These are phyloP conservation scores for Leptopilina myrica DNA, from an alignment of 2,888 invertebrate species.

Conservation along the genomic window DNA sequence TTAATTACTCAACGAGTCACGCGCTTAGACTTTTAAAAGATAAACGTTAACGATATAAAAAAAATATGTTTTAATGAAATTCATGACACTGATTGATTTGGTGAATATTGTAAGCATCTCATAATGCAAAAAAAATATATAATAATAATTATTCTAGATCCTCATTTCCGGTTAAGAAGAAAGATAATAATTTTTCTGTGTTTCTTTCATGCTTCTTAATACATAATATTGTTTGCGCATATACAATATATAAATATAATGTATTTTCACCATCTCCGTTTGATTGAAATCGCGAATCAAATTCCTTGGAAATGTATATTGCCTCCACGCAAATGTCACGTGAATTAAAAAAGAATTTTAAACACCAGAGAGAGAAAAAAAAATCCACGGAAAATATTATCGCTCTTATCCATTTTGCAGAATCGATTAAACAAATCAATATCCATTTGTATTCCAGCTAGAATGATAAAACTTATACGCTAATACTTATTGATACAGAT, in stretches of 20 bases:
- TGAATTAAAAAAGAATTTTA: slow-evolving; percentile 43
- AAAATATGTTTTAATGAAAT: slow-evolving; percentile 32
- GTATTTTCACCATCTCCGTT: slow-evolving; percentile 44
- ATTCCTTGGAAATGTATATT: neutral
- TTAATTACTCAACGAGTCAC: slow-evolving; percentile 6
- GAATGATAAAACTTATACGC: slow-evolving; percentile 30
- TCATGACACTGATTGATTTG: slow-evolving; percentile 34
- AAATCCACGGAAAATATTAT: slow-evolving; percentile 36
- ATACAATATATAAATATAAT: slow-evolving; percentile 38
- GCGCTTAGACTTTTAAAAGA: slow-evolving; percentile 15
- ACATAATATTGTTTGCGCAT: neutral
- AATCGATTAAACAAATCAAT: slow-evolving; percentile 50
- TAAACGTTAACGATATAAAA: slow-evolving; percentile 24
- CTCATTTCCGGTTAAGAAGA: slow-evolving; percentile 3
- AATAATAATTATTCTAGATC: slow-evolving; percentile 18
- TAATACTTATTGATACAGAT: slow-evolving; percentile 39
- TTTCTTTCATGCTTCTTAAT: slow-evolving; percentile 21
- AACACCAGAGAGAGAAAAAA: slow-evolving; percentile 12
- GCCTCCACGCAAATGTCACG: slow-evolving; percentile 28
- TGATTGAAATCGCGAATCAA: slow-evolving; percentile 32
- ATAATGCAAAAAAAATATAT: neutral
- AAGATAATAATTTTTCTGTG: slow-evolving; percentile 10
- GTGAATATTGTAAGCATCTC: neutral
- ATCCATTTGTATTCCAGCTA: slow-evolving; percentile 42
- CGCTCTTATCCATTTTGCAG: slow-evolving; percentile 42